phyloP scores from a whole-genome alignment of 35 echinoderm and acorn worm species.

The Acanthaster planci region DNA sequence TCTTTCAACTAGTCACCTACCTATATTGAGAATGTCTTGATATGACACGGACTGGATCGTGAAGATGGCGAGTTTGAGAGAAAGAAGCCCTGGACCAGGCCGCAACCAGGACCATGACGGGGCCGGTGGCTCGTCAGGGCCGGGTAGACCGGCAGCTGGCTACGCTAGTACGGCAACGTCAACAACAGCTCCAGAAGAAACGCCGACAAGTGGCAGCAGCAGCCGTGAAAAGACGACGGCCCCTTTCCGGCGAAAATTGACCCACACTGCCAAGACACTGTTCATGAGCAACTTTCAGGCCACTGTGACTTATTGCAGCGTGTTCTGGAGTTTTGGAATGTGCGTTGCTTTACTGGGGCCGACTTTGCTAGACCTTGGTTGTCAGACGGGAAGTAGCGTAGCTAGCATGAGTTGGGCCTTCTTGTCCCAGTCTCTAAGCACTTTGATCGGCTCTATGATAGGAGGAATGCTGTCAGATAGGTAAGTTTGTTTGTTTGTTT shows the following conservation, averaged over 20 bases:
- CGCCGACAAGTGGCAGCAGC: background rate
- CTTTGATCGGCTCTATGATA: conserved; percentile 84
- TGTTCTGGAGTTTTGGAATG: conserved; percentile 99
- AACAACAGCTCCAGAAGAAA: no score
- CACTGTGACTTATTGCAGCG: conserved; percentile 95
- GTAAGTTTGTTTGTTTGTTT: conserved; percentile 36
- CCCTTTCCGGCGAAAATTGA: background rate
- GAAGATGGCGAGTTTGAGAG: background rate
- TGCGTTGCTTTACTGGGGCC: conserved; percentile 94
- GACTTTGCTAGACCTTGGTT: conserved; percentile 89
- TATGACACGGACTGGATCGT: no score
- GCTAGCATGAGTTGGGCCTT: conserved; percentile 94
- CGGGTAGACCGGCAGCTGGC: background rate
- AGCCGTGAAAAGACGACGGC: conserved; percentile 3
- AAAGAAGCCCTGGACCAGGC: conserved; percentile 3
- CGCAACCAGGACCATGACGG: background rate
- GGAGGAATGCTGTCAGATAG: conserved; percentile 91
- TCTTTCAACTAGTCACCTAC: no score
- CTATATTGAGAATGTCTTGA: no score
- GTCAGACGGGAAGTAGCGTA: conserved; percentile 82
- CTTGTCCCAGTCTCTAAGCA: conserved; percentile 84
- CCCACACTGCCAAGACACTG: conserved; percentile 53
- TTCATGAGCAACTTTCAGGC: conserved; percentile 77
- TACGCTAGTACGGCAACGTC: background rate
- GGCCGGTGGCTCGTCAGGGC: background rate